Conservation (phyloP, 2,888 invertebrate genomes). For the Campoplex nolae region DNA sequence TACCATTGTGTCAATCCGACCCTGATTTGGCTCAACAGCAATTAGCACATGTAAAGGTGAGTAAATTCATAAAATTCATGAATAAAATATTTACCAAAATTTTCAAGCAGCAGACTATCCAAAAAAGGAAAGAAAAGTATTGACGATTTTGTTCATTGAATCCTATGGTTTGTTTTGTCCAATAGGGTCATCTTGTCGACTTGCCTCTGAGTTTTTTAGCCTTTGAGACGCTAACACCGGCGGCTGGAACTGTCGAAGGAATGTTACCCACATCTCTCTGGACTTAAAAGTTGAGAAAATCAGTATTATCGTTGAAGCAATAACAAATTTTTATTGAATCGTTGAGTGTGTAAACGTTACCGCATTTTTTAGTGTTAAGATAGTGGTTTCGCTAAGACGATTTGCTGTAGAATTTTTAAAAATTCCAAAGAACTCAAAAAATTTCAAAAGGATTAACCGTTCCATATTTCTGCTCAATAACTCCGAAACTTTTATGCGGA, state of each 20-base stretch:
- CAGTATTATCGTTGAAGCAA: constrained; percentile 51
- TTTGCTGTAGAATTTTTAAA: no score
- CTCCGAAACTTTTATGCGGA: no score
- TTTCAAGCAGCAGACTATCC: neutral
- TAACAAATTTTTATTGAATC: neutral
- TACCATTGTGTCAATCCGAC: constrained; percentile 90
- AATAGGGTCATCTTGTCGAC: constrained; percentile 93
- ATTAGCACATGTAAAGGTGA: constrained; percentile 90
- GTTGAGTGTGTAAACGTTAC: neutral
- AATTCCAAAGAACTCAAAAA: no score
- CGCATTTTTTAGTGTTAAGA: neutral
- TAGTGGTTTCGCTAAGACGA: no score
- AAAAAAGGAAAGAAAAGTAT: neutral
- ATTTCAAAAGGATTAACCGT: no score
- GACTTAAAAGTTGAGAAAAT: constrained; percentile 86
- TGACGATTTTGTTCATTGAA: neutral
- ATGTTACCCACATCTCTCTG: constrained; percentile 97
- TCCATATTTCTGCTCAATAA: no score
- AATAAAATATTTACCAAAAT: neutral
- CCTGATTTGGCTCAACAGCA: constrained; percentile 90
- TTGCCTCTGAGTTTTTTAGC: constrained; percentile 96
- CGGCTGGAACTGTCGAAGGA: constrained; percentile 93
- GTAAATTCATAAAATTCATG: constrained; percentile 8
- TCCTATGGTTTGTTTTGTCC: neutral
- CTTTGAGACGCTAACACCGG: constrained; percentile 94